Percentiles rank a stretch among this genome's conserved stretches.
phyloP scores from a whole-genome alignment of 2,888 invertebrate genomes.

The Sericinus montela region DNA sequence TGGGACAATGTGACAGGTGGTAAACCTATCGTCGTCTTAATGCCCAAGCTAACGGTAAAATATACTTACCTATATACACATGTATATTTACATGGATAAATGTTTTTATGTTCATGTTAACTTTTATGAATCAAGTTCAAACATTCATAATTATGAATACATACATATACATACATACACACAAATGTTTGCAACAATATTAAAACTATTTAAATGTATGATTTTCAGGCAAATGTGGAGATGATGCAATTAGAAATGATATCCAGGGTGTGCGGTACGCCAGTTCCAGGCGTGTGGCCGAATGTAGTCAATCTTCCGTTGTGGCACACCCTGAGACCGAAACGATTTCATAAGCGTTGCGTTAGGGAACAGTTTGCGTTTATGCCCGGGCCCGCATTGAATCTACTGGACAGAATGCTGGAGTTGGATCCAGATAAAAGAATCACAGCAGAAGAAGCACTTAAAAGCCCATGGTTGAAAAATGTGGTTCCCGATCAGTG shows the following conservation, averaged over 20 bases:
- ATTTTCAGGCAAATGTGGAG: constrained; percentile 90
- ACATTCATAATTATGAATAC: too few relatives aligned
- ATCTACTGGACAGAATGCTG: constrained; percentile 96
- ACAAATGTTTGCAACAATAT: too few relatives aligned
- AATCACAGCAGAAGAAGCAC: constrained; percentile 95
- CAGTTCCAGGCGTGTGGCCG: constrained; percentile 98
- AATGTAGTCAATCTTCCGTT: constrained; percentile 95
- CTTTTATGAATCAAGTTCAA: too few relatives aligned
- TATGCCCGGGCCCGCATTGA: constrained; percentile 93
- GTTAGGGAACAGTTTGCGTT: constrained; percentile 96
- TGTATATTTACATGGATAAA: too few relatives aligned
- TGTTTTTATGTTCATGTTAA: too few relatives aligned
- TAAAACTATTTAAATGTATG: too few relatives aligned
- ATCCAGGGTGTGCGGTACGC: constrained; percentile 95
- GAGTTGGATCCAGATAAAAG: constrained; percentile 96
- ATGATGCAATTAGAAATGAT: constrained; percentile 96
- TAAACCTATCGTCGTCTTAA: too few relatives aligned
- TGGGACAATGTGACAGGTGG: too few relatives aligned
- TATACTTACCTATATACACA: too few relatives aligned
- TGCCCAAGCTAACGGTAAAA: too few relatives aligned
- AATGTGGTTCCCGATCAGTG: constrained; percentile 94
- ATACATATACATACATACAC: too few relatives aligned
- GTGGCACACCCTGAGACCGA: constrained; percentile 94
- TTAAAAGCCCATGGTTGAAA: constrained; percentile 95
- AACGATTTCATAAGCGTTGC: constrained; percentile 92